Evolutionary conservation across 2,888 invertebrate species (phyloP).

Genomic region (Ormyrus rosae): DNA sequence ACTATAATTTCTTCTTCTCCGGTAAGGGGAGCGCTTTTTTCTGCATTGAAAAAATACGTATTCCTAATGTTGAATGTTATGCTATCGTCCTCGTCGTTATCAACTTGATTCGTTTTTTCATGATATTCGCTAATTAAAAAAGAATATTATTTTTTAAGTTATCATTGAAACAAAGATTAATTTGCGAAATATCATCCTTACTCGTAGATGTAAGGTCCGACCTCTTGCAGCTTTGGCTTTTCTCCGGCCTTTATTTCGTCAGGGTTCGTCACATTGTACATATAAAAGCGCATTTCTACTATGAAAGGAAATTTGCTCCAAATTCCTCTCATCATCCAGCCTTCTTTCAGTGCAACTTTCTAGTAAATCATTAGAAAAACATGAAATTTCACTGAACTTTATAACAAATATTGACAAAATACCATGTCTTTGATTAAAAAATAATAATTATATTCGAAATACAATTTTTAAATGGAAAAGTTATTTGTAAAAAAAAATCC

Average conservation of each 20-base stretch:
- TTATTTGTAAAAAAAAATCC: too few relatives aligned
- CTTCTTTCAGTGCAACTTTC: constrained; percentile 38
- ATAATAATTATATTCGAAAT: too few relatives aligned
- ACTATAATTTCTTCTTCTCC: constrained; percentile 84
- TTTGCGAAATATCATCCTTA: constrained; percentile 75
- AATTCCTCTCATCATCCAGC: constrained; percentile 78
- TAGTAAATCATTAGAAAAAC: neutral
- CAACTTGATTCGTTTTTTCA: constrained; percentile 85
- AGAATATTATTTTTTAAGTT: too few relatives aligned
- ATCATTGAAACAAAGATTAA: too few relatives aligned
- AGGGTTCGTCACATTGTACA: constrained; percentile 90
- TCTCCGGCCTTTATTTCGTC: constrained; percentile 84
- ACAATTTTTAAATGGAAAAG: too few relatives aligned
- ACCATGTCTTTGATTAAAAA: too few relatives aligned
- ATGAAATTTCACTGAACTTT: too few relatives aligned
- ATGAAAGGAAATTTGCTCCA: constrained; percentile 88
- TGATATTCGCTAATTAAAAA: constrained; percentile 53
- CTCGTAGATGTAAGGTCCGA: constrained; percentile 91
- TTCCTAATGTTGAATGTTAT: constrained; percentile 83
- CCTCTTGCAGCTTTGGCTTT: constrained; percentile 84
- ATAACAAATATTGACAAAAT: too few relatives aligned
- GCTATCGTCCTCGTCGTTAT: constrained; percentile 84
- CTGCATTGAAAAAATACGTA: constrained; percentile 82
- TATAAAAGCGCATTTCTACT: constrained; percentile 85
- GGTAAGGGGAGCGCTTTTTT: constrained; percentile 79